Evolutionary conservation across 2,888 invertebrate species (phyloP).

Genomic region (Tenthredo distinguenda): DNA sequence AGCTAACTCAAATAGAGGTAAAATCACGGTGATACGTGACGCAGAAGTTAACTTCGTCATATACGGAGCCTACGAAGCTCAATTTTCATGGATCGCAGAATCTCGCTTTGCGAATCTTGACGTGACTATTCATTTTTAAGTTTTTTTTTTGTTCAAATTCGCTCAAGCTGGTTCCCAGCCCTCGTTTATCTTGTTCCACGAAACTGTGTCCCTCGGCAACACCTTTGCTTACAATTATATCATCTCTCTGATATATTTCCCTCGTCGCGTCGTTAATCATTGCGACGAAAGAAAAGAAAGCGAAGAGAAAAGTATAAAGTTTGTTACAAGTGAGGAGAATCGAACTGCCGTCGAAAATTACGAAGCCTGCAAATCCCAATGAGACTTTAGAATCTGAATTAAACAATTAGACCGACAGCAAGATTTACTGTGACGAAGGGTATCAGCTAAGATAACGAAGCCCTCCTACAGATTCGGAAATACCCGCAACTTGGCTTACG

Average conservation of each 20-base stretch:
- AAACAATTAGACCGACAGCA: neutral
- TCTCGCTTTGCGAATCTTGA: neutral
- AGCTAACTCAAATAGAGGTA: neutral
- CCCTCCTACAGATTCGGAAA: neutral
- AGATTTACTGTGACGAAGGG: neutral
- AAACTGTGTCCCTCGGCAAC: neutral
- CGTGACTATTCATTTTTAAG: neutral
- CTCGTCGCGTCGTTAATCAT: neutral
- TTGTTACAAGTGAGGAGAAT: neutral
- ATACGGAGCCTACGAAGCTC: neutral
- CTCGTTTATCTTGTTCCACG: neutral
- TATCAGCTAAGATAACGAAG: conserved; percentile 14
- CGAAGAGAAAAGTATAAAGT: neutral
- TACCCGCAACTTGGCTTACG: neutral
- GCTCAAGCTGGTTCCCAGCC: neutral
- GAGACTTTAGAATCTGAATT: neutral
- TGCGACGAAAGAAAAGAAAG: neutral
- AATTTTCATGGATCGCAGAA: neutral
- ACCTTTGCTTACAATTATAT: neutral
- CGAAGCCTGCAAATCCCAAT: neutral
- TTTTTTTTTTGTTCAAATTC: neutral
- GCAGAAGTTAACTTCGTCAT: neutral
- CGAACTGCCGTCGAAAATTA: neutral
- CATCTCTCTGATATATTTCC: neutral
- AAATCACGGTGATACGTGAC: neutral